phyloP scores from a whole-genome alignment of 1,140 invertebrate genomes.

The Eumeta japonica region DNA sequence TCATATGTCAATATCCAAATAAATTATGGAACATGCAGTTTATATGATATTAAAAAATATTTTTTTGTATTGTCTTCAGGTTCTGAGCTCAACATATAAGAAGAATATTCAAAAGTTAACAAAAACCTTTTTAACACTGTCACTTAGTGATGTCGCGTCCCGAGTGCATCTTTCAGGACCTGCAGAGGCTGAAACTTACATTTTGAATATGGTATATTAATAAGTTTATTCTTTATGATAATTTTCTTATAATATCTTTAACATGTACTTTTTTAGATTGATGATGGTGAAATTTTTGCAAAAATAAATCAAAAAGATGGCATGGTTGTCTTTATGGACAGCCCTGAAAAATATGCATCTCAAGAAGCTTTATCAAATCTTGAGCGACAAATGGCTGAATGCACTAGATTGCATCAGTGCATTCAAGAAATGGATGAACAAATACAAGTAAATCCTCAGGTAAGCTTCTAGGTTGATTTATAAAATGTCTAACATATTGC shows the following conservation, averaged over 20 bases:
- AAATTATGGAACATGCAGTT: too few species aligned
- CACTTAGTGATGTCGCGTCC: constrained; percentile 89
- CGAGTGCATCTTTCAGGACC: constrained; percentile 82
- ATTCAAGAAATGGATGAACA: constrained; percentile 92
- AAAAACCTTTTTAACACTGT: constrained; percentile 95
- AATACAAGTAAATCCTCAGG: constrained; percentile 85
- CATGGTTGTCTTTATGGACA: constrained; percentile 95
- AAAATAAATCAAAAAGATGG: constrained; percentile 97
- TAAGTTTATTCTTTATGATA: background rate
- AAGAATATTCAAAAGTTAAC: constrained; percentile 96
- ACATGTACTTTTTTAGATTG: too few species aligned
- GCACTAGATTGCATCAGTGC: constrained; percentile 83
- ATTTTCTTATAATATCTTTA: background rate
- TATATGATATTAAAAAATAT: too few species aligned
- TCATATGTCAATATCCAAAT: too few species aligned
- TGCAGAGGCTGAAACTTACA: constrained; percentile 88
- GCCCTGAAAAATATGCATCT: constrained; percentile 92
- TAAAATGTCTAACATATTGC: too few species aligned
- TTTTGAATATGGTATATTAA: constrained; percentile 84
- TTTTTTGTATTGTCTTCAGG: too few species aligned
- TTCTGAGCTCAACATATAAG: constrained; percentile 86
- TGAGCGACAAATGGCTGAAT: constrained; percentile 84
- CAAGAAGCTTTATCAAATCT: constrained; percentile 81
- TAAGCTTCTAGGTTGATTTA: too few species aligned
- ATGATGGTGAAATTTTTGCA: constrained; percentile 95